Base-by-base conservation (phyloP, 2,113 vertebrate species). In the Gymnarchus niloticus region DNA sequence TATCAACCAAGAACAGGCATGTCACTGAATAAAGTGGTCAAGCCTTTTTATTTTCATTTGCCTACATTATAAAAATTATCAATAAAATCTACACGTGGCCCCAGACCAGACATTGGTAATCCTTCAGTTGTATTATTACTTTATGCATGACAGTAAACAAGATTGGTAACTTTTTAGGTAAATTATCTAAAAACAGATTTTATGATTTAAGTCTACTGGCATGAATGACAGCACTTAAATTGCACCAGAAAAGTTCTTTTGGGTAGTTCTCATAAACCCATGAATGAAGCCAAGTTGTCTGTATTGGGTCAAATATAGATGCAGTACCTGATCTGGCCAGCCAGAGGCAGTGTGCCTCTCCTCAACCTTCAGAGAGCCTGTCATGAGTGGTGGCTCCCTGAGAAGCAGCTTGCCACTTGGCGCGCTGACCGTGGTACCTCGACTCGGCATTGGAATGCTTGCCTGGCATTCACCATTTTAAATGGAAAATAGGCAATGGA, bases 401-500 rank as follows among this genome's bases (percentile, higher is more conserved):
- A 41, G 82, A 41, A 17, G 54, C 21, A 21, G n/a, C 54, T 51
- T 49, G 81, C 49, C 81, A 54, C 81, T 82, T 54, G 82, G 80
- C n/a, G 49, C 25, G 23, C n/a, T 81, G 80, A 81, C 52, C 56
- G 56, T 54, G 48, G 54, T 57, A 57, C 82, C 33, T 83, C 51
- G 49, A 23, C 89, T 87, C 83, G 90, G 88, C 88, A 89, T 88
- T 90, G 85, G 87, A 90, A 85, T 87, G 86, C 88, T 90, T 88
- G 84, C 89, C 88, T 89, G 77, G 87, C 65, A 85, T 87, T 59
- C 44, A 80, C 87, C 49, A 86, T 78, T 87, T 86, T 90, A 89
- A 91, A 90, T 91, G 91, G 90, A 93, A 94, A 92, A 93, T 88
- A 52, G 90, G 90, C 89, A 91, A 92, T 92, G 90, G 92, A 90